Base-by-base conservation (phyloP, 30 jellyfish, hydroid and myxozoan species). In the Phacellophora camtschatica region DNA sequence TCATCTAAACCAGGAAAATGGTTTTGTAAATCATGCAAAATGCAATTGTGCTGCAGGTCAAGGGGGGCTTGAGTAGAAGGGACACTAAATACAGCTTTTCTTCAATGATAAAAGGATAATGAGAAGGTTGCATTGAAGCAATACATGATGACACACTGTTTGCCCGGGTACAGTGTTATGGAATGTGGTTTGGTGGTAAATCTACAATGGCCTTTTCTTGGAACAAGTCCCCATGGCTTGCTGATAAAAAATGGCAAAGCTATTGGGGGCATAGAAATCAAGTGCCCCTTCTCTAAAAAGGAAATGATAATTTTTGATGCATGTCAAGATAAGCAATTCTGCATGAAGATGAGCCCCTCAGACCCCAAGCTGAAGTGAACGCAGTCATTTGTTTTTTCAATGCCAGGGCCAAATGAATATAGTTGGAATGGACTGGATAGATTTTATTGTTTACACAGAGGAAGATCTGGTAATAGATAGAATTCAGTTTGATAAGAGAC, bases 361-460 rank as follows among this genome's bases (percentile, higher is more conserved):
- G 84, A 53, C 43, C 69, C 53, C 58, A 81, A 67, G 35, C 79
- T 81, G 22, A 31, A 65, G 34, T 33, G 12, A 34, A 35, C 50
- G 22, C 86, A 81, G 32, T 27, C 24, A n/a, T 28, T 81, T 66
- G 28, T 55, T 35, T 67, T 67, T 48, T 28, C 78, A 66, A 50
- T 81, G 80, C 65, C 93, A 81, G 43, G 86, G 93, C 7, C 58
- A 36, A 7, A 66, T 81, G 86, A 54, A 69, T 58, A 81, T 81
- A 48, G 24, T 67, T 61, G 85, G 71, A 34, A 55, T 81, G 27
- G 32, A 56, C 11, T 55, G 74, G 86, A 22, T 81, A 4, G 86
- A 81, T 50, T 66, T 81, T 39, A 39, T 81, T 56, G 86, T 67
- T 27, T 67, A 45, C 31, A 66, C 86, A n/a, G 83, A 70, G 33